These are phyloP conservation scores for Microcebus murinus DNA, from an alignment of 2,113 vertebrate species.

Conservation along the genomic window DNA sequence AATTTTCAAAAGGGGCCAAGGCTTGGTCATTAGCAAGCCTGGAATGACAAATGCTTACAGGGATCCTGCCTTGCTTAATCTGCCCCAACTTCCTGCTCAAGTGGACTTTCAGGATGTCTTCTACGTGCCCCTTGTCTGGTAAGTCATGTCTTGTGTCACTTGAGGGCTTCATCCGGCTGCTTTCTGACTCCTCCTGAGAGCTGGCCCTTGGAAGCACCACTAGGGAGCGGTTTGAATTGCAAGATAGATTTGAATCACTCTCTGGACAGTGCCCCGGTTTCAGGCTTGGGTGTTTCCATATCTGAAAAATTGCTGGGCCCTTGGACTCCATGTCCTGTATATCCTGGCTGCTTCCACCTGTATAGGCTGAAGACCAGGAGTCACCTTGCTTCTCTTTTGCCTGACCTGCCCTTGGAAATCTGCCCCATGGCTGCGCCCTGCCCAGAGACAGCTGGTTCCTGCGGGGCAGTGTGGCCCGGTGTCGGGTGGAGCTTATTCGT, in stretches of 20 bases:
- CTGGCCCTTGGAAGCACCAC: background rate
- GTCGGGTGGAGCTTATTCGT: background rate
- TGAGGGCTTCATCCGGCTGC: accelerated
- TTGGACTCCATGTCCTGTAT: too few species aligned
- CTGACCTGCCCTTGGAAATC: too few species aligned
- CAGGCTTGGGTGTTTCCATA: background rate
- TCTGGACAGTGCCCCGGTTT: accelerated
- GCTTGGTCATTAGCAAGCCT: background rate
- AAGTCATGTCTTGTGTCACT: background rate
- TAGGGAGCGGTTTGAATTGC: accelerated
- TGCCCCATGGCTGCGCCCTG: background rate
- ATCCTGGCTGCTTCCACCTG: background rate
- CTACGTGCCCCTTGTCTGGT: too few species aligned
- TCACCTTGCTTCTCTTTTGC: background rate
- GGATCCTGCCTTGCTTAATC: background rate
- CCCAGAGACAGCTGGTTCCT: background rate
- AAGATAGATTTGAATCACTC: accelerated
- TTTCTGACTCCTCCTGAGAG: background rate
- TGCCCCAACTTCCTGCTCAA: too few species aligned
- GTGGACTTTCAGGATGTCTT: too few species aligned
- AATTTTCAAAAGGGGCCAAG: background rate
- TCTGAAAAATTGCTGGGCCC: accelerated
- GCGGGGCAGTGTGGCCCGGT: background rate
- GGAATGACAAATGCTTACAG: background rate
- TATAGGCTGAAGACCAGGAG: accelerated